These are phyloP conservation scores for Micoletzkya japonica DNA, from an alignment of 2,888 invertebrate genomes.

Conservation along the genomic window DNA sequence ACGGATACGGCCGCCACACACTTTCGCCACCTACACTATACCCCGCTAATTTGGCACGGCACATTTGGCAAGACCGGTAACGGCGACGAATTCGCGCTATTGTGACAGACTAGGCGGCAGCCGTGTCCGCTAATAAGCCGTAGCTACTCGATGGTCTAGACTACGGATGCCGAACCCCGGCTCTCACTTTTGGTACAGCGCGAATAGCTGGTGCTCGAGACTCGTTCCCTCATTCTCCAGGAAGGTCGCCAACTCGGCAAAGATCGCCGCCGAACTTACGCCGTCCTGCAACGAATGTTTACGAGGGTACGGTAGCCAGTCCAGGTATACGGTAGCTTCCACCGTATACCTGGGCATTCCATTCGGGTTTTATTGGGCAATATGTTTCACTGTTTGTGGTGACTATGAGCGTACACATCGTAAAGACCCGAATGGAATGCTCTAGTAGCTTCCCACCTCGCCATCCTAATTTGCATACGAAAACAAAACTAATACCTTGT, in stretches of 20 bases:
- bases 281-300: conserved; percentile 74
- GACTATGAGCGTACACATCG: no score
- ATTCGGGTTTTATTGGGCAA: no score
- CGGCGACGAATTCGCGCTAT: no score
- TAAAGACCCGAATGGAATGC: no score
- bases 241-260: conserved; percentile 78
- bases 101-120: no score
- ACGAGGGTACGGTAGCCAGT: not conserved
- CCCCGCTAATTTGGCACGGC: no score
- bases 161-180: not conserved
- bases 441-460: not conserved
- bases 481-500: conserved; percentile 75
- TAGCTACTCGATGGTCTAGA: not conserved
- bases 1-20: not conserved
- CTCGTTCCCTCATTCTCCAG: conserved; percentile 68
- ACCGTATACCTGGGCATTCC: not conserved
- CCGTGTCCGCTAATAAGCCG: no score
- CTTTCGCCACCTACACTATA: no score
- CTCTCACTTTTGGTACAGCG: conserved; percentile 75
- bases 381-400: no score
- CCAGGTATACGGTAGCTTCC: not conserved
- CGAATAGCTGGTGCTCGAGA: conserved; percentile 71
- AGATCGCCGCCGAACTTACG: conserved; percentile 81
- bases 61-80: no score
- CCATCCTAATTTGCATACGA: no score